Base-by-base conservation (phyloP, 2,797 vertebrate genomes). In the Phalanger gymnotis region DNA sequence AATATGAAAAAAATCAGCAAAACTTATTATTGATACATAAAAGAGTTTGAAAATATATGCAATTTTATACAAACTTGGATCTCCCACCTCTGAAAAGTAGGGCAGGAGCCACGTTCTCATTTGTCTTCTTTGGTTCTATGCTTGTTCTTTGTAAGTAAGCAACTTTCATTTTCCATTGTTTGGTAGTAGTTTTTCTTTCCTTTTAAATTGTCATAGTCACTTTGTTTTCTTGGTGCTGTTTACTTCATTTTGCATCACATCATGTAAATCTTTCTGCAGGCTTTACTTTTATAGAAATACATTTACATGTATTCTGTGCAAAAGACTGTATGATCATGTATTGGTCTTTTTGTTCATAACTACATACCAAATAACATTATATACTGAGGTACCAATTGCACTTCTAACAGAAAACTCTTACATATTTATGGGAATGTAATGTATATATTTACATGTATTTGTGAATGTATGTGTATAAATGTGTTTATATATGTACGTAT, bases 61-160 rank as follows among this genome's bases (percentile, higher is more conserved):
- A 81, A 81, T 40, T 81, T 47, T 81, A 16, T 47, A 81, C 6
- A 9, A 81, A 81, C 19, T 47, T 81, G 16, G 66, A 81, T 81
- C 14, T 73, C 34, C 61, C 16, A 73, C 34, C n/a, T 40, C n/a
- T 81, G n/a, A 22, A 81, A 81, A 81, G 66, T 19, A 47, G n/a
- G 19, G 30, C 40, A 40, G 2, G 0, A 40, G 2, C 2, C 5
- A 40, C 12, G 0, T 73, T 73, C n/a, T 40, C 1, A 2, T 73
- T 25, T 47, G 0, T 81, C 66, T 40, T 81, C 66, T 47, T 81
- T 81, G n/a, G 2, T n/a, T 6, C 19, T 40, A 40, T n/a, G n/a
- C 11, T 47, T 25, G 19, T 9, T 40, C 5, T 81, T 81, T 47
- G n/a, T 81, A 81, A 10, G 40, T 81, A 1, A 81, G n/a, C 16